Evolutionary conservation across 2,888 invertebrate genomes (phyloP), one percentile per base, ranked within the genome.

Genomic region (Cantharis lateralis): DNA sequence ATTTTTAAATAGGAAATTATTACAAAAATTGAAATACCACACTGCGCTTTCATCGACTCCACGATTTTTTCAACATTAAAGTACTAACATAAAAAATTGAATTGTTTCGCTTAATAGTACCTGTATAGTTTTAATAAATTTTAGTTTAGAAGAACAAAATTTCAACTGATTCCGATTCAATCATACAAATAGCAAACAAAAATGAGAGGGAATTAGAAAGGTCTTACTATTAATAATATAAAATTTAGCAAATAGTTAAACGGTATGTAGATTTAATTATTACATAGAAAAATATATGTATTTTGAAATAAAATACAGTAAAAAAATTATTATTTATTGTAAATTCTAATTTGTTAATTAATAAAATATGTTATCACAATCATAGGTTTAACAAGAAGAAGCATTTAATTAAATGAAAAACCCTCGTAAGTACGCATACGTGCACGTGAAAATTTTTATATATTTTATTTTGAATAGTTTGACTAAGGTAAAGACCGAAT

Each of bases 181-280:
- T 87, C 87, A 87, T 71, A 75, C 71, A 75, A 78, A 75, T 71
- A 78, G 75, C 32, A 32, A 62, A 48, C 48, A 48, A 48, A 32
- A 48, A 62, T 66, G 68, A 68, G 69, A 75, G 62, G 73, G 62
- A 74, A 74, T 74, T 78, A 78, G 78, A 70, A 86, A 85, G 84
- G 86, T 87, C 87, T 87, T 87, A 87, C 86, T 86, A 87, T 85
- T 85, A 84, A 87, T 86, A 85, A 86, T 85, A 87, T 86, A 86
- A 87, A 86, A 85, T 87, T 85, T 87, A 87, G 86, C 83, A 78
- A 83, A 88, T 88, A 88, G 87, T 87, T 87, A 86, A 87, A 83
- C 86, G 86, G 85, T 87, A 86, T 80, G 86, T 88, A 88, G 87
- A 82, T 87, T 87, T 87, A 87, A 78, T 85, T 48, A 48, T 48